Evolutionary conservation across 2,888 invertebrate genomes (phyloP), one percentile per base, ranked within the genome.

Genomic region (Brachyptera putata): DNA sequence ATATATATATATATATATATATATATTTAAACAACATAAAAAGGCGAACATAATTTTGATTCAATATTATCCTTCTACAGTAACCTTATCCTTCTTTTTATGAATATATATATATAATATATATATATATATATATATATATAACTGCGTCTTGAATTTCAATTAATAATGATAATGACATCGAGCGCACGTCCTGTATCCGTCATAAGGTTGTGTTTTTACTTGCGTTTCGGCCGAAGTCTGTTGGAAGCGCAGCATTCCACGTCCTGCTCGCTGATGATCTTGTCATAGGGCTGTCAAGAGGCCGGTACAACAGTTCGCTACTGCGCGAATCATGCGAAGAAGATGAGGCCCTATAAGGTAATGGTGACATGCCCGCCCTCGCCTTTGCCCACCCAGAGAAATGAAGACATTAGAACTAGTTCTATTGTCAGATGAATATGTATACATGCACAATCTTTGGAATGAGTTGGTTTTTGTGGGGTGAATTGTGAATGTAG

Each of bases 91-190:
- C n/a, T n/a, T n/a, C n/a, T n/a, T n/a, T n/a, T n/a, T n/a, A n/a
- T n/a, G n/a, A n/a, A n/a, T n/a, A n/a, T n/a, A n/a, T n/a, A n/a
- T n/a, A n/a, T n/a, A n/a, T n/a, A n/a, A n/a, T n/a, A n/a, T n/a
- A n/a, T n/a, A n/a, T n/a, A n/a, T n/a, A n/a, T n/a, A n/a, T n/a
- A n/a, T n/a, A n/a, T n/a, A n/a, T n/a, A n/a, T n/a, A n/a, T n/a
- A n/a, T n/a, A n/a, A n/a, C n/a, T n/a, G n/a, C 49, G 49, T 16
- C 25, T 30, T 26, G 49, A 50, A 50, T 50, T 26, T 50, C 49
- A 50, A 50, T 50, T 24, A 50, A 26, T 30, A 50, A 36, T 53
- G 36, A 53, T 53, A 53, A 53, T 53, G 53, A 53, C 53, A 53
- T 53, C 53, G 16, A 14, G 36, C 53, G 53, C 53, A 36, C 34